Conservation (phyloP, 2,797 vertebrate species). For the Hoplostethus atlanticus region DNA sequence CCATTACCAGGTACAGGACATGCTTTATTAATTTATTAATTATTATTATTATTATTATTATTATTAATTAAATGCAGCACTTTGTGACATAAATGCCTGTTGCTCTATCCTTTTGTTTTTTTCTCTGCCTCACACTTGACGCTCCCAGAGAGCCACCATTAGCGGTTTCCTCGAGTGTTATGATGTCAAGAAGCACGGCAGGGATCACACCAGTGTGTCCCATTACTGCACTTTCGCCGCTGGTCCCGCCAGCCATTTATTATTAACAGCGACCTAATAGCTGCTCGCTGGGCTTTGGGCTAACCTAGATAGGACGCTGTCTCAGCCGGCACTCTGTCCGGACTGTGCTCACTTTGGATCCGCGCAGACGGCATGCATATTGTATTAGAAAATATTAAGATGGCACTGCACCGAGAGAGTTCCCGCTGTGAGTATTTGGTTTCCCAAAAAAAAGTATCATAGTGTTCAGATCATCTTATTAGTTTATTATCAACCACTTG, state of each 20-base stretch:
- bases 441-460: not conserved
- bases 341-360: slow-evolving; percentile 23
- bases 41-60: too few relatives aligned
- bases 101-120: slow-evolving; percentile 2
- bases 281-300: slow-evolving; percentile 41
- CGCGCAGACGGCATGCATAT: slow-evolving; percentile 35
- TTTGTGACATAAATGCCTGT: slow-evolving; percentile 24
- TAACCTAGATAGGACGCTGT: slow-evolving; percentile 60
- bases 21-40: slow-evolving; percentile 3
- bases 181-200: slow-evolving; percentile 37
- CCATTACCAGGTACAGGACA: slow-evolving; percentile 1
- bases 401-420: slow-evolving; percentile 1
- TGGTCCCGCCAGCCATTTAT: slow-evolving; percentile 51
- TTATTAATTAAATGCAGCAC: slow-evolving; percentile 13
- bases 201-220: slow-evolving; percentile 24
- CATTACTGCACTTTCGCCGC: slow-evolving; percentile 25
- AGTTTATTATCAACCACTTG: too few relatives aligned
- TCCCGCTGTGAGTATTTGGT: too few relatives aligned
- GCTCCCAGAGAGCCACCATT: slow-evolving; percentile 17
- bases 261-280: slow-evolving; percentile 64
- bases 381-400: slow-evolving; percentile 23
- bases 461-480: not conserved
- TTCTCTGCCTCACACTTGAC: not conserved
- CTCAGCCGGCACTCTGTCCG: slow-evolving; percentile 23
- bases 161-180: slow-evolving; percentile 28